Conservation (phyloP, 1,140 invertebrate species). For the Cardiocondyla obscurior region DNA sequence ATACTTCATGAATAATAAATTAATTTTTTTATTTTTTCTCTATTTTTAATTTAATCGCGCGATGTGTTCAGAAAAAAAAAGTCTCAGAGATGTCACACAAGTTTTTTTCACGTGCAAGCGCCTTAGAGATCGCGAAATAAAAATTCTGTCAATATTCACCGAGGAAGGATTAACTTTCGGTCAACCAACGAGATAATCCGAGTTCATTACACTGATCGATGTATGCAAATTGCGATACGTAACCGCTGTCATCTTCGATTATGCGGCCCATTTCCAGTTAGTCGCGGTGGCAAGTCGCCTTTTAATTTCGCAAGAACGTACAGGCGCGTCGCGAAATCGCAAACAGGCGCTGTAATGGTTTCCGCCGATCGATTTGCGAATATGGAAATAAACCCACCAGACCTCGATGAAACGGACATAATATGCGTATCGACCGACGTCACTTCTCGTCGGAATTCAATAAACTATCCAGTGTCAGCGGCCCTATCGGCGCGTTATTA, state of each 20-base stretch:
- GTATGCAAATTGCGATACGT: constrained; percentile 10
- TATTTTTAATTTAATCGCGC: neutral
- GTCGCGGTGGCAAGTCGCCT: neutral
- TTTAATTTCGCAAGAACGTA: constrained; percentile 22
- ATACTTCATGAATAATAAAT: neutral
- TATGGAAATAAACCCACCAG: constrained; percentile 41
- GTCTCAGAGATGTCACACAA: neutral
- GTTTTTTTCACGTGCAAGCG: neutral
- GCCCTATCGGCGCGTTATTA: constrained; percentile 13
- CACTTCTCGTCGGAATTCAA: constrained; percentile 24
- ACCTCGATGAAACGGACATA: constrained; percentile 19
- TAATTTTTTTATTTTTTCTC: neutral
- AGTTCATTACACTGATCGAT: neutral
- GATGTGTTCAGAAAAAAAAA: neutral
- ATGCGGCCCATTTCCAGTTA: neutral
- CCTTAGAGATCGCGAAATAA: neutral
- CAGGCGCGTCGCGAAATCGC: neutral
- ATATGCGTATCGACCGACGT: constrained; percentile 30
- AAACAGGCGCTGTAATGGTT: neutral
- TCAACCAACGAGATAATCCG: neutral
- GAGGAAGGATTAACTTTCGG: neutral
- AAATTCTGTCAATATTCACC: constrained; percentile 9
- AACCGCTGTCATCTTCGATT: constrained; percentile 13
- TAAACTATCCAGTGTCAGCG: constrained; percentile 28
- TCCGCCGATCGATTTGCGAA: constrained; percentile 8